Percentiles rank a stretch among this genome's conserved stretches.
Conservation (phyloP, 1,140 invertebrate genomes). For the Planococcus citri region DNA sequence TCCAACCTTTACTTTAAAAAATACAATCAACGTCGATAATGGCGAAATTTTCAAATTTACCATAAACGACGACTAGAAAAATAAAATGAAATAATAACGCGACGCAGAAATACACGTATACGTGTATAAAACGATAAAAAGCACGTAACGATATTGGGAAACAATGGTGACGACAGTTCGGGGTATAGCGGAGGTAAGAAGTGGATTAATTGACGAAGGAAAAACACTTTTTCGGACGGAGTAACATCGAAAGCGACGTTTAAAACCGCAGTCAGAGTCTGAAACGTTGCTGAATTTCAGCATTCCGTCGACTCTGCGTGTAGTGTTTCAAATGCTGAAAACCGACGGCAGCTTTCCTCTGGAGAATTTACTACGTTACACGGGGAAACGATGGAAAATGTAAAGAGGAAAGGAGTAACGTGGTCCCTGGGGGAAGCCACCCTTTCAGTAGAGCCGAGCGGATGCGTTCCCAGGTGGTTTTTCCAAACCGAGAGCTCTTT, state of each 20-base stretch:
- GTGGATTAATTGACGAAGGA: conserved; percentile 7
- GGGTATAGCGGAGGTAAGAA: background rate
- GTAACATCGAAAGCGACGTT: conserved; percentile 15
- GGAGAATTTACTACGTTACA: background rate
- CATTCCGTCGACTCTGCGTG: conserved; percentile 13
- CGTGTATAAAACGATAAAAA: background rate
- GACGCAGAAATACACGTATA: background rate
- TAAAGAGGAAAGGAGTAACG: background rate
- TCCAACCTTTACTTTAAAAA: too few species aligned
- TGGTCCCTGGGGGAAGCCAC: conserved; percentile 14
- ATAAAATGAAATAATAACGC: background rate
- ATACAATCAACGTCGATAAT: too few species aligned
- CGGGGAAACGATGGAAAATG: conserved; percentile 13
- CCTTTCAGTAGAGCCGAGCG: conserved; percentile 18
- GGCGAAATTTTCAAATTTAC: too few species aligned
- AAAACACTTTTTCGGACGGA: conserved; percentile 12
- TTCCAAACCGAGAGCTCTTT: conserved; percentile 16
- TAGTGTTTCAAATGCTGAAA: conserved; percentile 13
- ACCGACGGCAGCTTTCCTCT: conserved; percentile 12
- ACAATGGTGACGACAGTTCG: conserved; percentile 4
- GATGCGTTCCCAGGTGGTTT: conserved; percentile 17
- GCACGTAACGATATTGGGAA: background rate
- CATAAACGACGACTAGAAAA: too few species aligned
- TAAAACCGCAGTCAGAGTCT: conserved; percentile 17
- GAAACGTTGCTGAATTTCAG: conserved; percentile 19